Evolutionary conservation across 2,888 invertebrate genomes (phyloP), one percentile per base, ranked within the genome.

Genomic region (Euplagia quadripunctaria): DNA sequence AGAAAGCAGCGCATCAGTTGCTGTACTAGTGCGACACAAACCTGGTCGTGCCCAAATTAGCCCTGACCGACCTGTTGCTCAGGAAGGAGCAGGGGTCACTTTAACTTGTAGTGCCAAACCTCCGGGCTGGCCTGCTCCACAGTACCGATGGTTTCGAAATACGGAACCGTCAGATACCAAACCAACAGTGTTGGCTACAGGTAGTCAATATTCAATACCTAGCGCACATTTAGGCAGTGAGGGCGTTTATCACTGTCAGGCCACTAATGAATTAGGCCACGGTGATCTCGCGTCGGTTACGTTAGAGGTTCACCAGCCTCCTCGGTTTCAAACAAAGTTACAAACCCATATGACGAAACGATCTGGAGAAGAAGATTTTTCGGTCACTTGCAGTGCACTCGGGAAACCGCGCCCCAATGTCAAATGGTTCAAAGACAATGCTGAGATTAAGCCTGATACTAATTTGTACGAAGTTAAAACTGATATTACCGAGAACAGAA

Each of bases 41-140:
- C 99, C 98, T 0, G 99, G 99, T 0, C 97, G 97, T 75, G 98
- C 98, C 0, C 96, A 97, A 82, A 98, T 99, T 71, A 97, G 97
- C 58, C 98, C 98, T 1, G 98, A 98, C 86, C 97, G 97, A 70
- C 98, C 98, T 0, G 97, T 98, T 65, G 98, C 98, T 6, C 97
- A 98, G 73, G 98, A 98, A 88, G 98, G 98, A 4, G 97, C 97
- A 5, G 97, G 97, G 0, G 98, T 98, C 2, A 98, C 98, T 3
- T 96, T 98, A 17, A 98, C 98, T 0, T 99, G 99, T 88, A 97
- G 97, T 63, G 98, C 99, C 0, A 97, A 97, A 80, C 99, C 99
- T 0, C 98, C 98, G 0, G 99, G 99, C n/a, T 99, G 98, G 97
- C 99, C 99, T 0, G 97, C 97, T 43, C 98, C 99, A 0, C 97